Evolutionary conservation across 2,888 invertebrate species (phyloP).

Genomic region (Aphidius colemani): DNA sequence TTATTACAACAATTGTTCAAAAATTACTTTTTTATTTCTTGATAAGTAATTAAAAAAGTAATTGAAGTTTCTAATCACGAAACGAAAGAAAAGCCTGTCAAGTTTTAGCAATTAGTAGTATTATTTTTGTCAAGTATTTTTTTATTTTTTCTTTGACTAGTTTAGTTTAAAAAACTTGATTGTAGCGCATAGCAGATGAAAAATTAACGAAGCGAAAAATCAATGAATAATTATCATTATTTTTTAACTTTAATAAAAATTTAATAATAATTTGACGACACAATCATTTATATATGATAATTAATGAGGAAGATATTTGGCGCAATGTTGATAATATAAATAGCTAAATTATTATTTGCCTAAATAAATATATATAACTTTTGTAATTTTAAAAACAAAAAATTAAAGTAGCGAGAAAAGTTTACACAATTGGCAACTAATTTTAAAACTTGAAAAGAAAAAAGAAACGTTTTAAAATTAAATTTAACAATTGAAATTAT

Average conservation of each 20-base stretch:
- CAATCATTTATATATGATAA: background rate
- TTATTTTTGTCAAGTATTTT: no score
- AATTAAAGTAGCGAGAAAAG: no score
- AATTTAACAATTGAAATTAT: conserved; percentile 22
- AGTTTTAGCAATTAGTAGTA: no score
- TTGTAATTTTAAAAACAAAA: no score
- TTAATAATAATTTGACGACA: conserved; percentile 21
- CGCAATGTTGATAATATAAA: conserved; percentile 19
- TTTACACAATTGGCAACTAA: background rate
- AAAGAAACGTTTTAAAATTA: conserved; percentile 8
- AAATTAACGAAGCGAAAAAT: background rate
- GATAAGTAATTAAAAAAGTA: background rate
- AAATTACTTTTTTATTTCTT: background rate
- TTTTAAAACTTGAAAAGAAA: conserved; percentile 7
- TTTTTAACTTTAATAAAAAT: background rate
- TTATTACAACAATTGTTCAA: background rate
- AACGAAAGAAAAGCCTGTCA: conserved; percentile 8
- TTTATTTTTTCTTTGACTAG: no score
- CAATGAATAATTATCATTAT: conserved; percentile 14
- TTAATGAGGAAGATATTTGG: conserved; percentile 37
- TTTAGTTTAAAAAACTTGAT: no score
- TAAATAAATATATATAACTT: no score
- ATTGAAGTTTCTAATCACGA: conserved; percentile 3
- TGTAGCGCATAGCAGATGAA: background rate
- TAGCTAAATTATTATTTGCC: conserved; percentile 1